Base-by-base conservation (phyloP, 2,888 invertebrate species). In the Cantharis lateralis region DNA sequence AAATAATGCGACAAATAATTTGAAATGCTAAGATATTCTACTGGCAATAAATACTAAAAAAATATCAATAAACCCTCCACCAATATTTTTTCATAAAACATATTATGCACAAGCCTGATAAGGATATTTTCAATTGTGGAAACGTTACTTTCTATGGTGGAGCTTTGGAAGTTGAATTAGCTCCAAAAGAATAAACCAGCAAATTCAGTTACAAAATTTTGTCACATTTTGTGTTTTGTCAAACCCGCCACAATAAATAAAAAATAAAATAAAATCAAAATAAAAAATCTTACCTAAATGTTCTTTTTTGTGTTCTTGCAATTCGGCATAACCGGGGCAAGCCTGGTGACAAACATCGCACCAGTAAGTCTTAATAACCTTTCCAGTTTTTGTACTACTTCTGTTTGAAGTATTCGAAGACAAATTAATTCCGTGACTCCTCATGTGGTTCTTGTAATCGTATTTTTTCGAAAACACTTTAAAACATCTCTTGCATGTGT, bases 321-420 rank as follows among this genome's bases (percentile, higher is more conserved):
- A 85, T 1, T 90, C 90, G 5, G 90, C 87, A 70, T 89, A 84
- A 1, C 90, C 91, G 0, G 90, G 89, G 78, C 91, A 91, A 13
- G 84, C 90, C 84, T 92, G 91, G n/a, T 93, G 92, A 80, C 93
- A 93, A 68, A 91, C 89, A 78, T 93, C 91, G 84, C 93, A 93
- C 62, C 90, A 90, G 81, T 91, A 91, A 68, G 85, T 86, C 75
- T 84, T 85, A 3, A 79, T 72, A 10, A 80, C 74, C 15, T 84
- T 83, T 66, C 84, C 84, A 7, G 78, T 80, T 72, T 82, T 82
- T 10, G 77, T 70, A 9, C 80, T 82, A 20, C 81, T 76, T 20
- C 78, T 68, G 28, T 83, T 84, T 5, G 86, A 82, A 16, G 85
- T 85, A 64, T 83, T 84, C 7, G 86, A 82, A 18, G 85, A 85